phyloP scores from a whole-genome alignment of 2,888 invertebrate species.

The Heterodera filipjevi region DNA sequence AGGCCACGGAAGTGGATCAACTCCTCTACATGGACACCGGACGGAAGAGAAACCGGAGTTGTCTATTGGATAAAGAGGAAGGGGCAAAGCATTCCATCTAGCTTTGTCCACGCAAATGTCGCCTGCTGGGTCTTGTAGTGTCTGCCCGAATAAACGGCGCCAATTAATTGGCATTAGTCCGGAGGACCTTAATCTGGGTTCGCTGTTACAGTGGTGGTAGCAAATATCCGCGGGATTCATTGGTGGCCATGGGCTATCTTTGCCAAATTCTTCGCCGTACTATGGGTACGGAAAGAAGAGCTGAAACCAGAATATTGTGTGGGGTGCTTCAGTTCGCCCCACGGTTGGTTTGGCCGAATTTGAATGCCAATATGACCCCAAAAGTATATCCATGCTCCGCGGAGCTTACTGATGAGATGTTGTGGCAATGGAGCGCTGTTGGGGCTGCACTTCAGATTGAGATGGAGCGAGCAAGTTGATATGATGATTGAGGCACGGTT shows the following conservation, averaged over 20 bases:
- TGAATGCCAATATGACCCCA: not conserved
- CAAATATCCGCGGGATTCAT: not conserved
- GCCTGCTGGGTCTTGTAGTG: not conserved
- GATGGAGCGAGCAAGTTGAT: not conserved
- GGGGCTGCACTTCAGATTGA: not conserved
- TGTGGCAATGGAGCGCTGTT: not conserved
- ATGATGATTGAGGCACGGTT: not conserved
- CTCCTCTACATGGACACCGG: not conserved
- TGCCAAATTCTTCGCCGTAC: not conserved
- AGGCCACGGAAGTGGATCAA: not conserved
- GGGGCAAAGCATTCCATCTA: not conserved
- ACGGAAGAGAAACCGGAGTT: not conserved
- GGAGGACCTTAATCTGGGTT: not conserved
- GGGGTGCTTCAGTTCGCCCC: not conserved
- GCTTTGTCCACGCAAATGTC: not conserved
- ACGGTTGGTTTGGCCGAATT: not conserved
- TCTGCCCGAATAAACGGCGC: not conserved
- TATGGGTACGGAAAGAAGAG: not conserved
- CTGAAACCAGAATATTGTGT: not conserved
- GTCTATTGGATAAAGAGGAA: not conserved
- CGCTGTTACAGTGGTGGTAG: not conserved
- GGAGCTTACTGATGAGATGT: not conserved
- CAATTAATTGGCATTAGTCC: not conserved
- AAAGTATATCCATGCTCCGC: not conserved
- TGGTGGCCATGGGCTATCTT: not conserved